Conservation (phyloP, 2,797 vertebrate genomes). For the Nannoperca obscura region DNA sequence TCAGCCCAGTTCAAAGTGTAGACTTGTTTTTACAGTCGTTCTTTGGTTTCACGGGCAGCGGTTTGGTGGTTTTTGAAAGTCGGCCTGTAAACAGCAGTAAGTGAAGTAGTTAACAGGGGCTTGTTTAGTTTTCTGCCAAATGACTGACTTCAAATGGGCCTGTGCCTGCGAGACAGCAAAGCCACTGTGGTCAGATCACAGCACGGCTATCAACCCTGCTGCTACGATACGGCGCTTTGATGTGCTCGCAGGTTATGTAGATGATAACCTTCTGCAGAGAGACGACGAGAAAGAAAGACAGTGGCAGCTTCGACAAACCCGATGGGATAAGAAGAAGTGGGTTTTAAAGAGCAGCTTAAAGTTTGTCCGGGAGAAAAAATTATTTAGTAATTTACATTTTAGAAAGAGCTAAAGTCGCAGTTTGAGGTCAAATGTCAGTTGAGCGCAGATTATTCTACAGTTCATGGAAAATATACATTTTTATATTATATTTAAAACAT, state of each 20-base stretch:
- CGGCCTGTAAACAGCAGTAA: constrained; percentile 68
- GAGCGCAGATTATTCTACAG: background rate
- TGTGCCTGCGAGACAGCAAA: constrained; percentile 58
- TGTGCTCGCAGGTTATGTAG: constrained; percentile 52
- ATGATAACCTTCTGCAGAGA: constrained; percentile 52
- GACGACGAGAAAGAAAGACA: constrained; percentile 13
- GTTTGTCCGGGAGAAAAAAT: background rate
- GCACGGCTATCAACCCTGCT: constrained; percentile 38
- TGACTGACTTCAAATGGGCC: constrained; percentile 79
- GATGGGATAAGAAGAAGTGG: constrained; percentile 4
- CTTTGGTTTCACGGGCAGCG: constrained; percentile 7
- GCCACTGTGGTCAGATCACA: constrained; percentile 59
- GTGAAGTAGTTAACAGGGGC: constrained; percentile 70
- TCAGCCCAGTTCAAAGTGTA: background rate
- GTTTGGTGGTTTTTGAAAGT: constrained; percentile 47
- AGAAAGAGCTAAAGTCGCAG: background rate
- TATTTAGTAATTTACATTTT: too few relatives aligned
- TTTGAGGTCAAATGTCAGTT: background rate
- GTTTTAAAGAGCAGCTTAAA: background rate
- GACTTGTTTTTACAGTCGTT: constrained; percentile 1
- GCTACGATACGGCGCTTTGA: constrained; percentile 47
- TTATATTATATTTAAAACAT: background rate
- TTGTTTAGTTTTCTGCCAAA: constrained; percentile 82
- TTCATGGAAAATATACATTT: constrained; percentile 6
- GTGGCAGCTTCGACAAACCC: background rate